phyloP scores from a whole-genome alignment of 2,113 vertebrate genomes.

The cattle (Bos taurus) region DNA sequence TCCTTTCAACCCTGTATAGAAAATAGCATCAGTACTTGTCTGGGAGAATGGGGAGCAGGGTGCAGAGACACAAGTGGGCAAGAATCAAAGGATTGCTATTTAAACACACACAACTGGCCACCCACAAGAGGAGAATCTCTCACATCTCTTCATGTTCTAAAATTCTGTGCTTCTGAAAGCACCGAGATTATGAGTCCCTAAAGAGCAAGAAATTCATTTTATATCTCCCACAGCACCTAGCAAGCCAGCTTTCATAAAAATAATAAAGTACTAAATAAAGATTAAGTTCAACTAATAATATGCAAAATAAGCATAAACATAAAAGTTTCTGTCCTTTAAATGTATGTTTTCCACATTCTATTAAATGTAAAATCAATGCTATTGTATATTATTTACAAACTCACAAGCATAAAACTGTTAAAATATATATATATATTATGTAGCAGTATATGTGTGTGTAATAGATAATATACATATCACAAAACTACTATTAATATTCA shows the following conservation, averaged over 20 bases:
- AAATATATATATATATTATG: fast-evolving
- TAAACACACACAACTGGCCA: neutral
- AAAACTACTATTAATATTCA: neutral
- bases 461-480: neutral
- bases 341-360: neutral
- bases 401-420: neutral
- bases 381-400: neutral
- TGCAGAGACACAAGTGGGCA: neutral
- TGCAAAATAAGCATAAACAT: neutral
- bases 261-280: neutral
- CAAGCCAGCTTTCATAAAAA: neutral
- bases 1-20: neutral
- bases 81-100: neutral
- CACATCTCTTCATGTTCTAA: neutral
- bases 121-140: neutral
- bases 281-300: neutral
- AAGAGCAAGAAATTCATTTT: neutral
- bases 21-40: neutral
- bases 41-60: neutral
- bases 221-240: neutral
- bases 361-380: neutral
- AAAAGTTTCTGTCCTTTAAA: neutral
- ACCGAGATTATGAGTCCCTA: neutral
- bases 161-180: neutral
- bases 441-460: neutral